Evolutionary conservation across 2,113 vertebrate species (phyloP).

Genomic region (Manacus vitellinus): DNA sequence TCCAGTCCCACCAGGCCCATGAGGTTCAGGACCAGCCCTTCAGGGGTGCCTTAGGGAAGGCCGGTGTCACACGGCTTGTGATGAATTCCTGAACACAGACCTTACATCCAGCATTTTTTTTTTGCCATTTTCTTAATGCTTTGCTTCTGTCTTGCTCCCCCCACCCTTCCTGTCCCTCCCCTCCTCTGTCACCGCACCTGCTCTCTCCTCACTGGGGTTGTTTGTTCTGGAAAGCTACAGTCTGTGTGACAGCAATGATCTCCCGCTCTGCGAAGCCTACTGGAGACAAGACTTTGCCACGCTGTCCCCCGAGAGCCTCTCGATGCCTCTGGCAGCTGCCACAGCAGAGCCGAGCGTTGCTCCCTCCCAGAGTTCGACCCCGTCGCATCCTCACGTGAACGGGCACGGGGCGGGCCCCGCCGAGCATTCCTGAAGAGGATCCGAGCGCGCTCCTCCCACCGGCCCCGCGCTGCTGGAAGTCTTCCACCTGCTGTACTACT

Average conservation of each 20-base stretch:
- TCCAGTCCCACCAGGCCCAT: background rate
- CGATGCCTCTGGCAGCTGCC: conserved; percentile 69
- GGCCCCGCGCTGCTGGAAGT: background rate
- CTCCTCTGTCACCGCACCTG: conserved; percentile 38
- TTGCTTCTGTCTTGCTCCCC: conserved; percentile 75
- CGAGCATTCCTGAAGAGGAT: conserved; percentile 75
- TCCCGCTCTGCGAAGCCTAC: conserved; percentile 93
- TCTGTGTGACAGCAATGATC: conserved; percentile 90
- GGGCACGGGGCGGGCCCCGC: conserved; percentile 77
- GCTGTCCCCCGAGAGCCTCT: conserved; percentile 77
- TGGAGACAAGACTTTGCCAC: conserved; percentile 82
- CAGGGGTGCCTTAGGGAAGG: background rate
- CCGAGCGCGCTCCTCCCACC: accelerated
- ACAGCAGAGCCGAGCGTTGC: conserved; percentile 54
- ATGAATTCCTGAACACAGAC: background rate
- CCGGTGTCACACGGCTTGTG: background rate
- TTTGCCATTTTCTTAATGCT: conserved; percentile 69
- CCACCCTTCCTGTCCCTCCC: background rate
- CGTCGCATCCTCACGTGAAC: conserved; percentile 80
- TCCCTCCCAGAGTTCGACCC: conserved; percentile 69
- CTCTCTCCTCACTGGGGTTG: conserved; percentile 70
- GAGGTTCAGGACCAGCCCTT: background rate
- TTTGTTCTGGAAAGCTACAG: conserved; percentile 89
- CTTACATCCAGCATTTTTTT: background rate
- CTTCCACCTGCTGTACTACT: conserved; percentile 20